Evolutionary conservation across 2,888 invertebrate genomes (phyloP), one percentile per base, ranked within the genome.

Genomic region (Oxyteleia sp.): DNA sequence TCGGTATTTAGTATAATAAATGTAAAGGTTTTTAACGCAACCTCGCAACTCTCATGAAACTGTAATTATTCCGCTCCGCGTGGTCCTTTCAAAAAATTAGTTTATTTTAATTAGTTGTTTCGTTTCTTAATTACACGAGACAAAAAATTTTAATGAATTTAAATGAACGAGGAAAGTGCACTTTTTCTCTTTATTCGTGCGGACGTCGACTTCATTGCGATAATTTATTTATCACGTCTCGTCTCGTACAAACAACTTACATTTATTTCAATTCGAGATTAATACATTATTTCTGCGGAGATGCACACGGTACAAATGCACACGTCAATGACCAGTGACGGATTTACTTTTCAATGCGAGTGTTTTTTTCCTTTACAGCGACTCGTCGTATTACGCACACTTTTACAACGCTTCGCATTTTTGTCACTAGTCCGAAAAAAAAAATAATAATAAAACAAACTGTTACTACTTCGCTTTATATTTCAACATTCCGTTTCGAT

Each of bases 311-410:
- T 59, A 11, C 8, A 55, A 47, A 18, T 16, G 51, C 45, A 45
- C 61, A 35, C 59, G 76, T 76, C 76, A 76, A 69, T 78, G 49
- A 69, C 51, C 55, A 69, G 53, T 79, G 79, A 79, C 64, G 64
- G 61, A 79, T 64, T 55, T 64, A 71, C 63, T 79, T 64, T 71
- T 71, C 64, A 29, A 41, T 61, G 55, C 57, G 53, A 79, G 18
- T 26, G 41, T n/a, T 47, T 63, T 63, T 38, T 68, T 51, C 69
- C 23, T 53, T 69, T 69, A 61, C 18, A 35, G 5, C 29, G 8
- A 16, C 16, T n/a, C n/a, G n/a, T 55, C 18, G 23, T 55, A 49
- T 69, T 78, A 63, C 78, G 26, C 53, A 61, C 55, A 49, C 76
- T 76, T 57, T 76, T 76, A 38, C 61, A 78, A 53, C 64, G 61